Conservation (phyloP, 2,113 vertebrate species). For the Hypocryptadius cinnamomeus region DNA sequence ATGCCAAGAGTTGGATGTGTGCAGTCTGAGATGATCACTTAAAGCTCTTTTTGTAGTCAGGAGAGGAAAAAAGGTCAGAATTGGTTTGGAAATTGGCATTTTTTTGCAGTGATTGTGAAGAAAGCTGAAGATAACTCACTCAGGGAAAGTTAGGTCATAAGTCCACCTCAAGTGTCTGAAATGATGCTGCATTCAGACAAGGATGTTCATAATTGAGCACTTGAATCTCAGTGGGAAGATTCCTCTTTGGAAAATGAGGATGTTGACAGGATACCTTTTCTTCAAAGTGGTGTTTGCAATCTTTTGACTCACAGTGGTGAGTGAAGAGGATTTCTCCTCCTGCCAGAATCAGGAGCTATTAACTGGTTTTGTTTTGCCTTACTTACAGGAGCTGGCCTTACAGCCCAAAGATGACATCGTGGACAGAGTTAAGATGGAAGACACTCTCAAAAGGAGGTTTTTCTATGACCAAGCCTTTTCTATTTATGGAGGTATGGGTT, state of each 20-base stretch:
- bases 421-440: conserved; percentile 96
- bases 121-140: neutral
- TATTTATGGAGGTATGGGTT: conserved; percentile 90
- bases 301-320: neutral
- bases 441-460: conserved; percentile 94
- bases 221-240: neutral
- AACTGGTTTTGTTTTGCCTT: neutral
- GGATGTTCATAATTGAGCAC: neutral
- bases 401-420: conserved; percentile 96
- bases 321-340: neutral
- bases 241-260: neutral
- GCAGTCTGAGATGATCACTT: neutral
- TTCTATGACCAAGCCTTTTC: conserved; percentile 98
- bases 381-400: conserved; percentile 83
- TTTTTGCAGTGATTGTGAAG: neutral
- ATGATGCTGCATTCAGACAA: neutral
- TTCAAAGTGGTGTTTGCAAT: neutral
- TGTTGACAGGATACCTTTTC: neutral
- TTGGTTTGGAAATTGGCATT: neutral
- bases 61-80: neutral
- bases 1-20: neutral
- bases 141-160: neutral
- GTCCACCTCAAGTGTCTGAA: neutral
- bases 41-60: neutral
- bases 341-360: neutral